phyloP scores from a whole-genome alignment of 2,888 invertebrate species.

The Agonopterix arenella region DNA sequence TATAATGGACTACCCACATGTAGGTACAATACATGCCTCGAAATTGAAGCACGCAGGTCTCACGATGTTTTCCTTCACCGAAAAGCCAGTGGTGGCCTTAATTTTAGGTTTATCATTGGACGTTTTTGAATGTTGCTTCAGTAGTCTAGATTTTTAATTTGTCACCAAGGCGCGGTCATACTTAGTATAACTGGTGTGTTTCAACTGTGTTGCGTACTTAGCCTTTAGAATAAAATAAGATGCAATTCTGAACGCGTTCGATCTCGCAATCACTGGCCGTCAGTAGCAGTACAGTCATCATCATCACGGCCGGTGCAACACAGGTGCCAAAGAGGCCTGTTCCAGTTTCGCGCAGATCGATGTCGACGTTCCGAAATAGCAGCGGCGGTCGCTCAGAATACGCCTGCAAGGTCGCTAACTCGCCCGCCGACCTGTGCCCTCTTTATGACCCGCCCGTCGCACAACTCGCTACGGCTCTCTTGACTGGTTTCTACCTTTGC shows the following conservation, averaged over 20 bases:
- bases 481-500: conserved; percentile 27
- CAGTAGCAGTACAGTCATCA: conserved; percentile 35
- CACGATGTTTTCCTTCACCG: no score
- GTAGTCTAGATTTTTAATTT: no score
- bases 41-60: no score
- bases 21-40: no score
- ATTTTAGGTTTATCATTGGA: no score
- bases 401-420: conserved; percentile 51
- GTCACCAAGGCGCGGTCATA: no score
- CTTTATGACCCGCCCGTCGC: conserved; percentile 46
- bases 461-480: conserved; percentile 22
- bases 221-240: not conserved
- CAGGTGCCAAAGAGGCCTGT: conserved; percentile 61
- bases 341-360: conserved; percentile 57
- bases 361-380: conserved; percentile 58
- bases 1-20: no score
- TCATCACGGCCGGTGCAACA: conserved; percentile 29
- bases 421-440: conserved; percentile 51
- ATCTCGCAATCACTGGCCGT: conserved; percentile 49
- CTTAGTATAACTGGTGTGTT: no score
- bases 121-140: no score
- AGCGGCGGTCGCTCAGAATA: conserved; percentile 45
- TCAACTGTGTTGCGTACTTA: no score
- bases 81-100: no score
- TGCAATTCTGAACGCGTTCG: conserved; percentile 11